Evolutionary conservation across 2,888 invertebrate species (phyloP).

Genomic region (Pomacea canaliculata): DNA sequence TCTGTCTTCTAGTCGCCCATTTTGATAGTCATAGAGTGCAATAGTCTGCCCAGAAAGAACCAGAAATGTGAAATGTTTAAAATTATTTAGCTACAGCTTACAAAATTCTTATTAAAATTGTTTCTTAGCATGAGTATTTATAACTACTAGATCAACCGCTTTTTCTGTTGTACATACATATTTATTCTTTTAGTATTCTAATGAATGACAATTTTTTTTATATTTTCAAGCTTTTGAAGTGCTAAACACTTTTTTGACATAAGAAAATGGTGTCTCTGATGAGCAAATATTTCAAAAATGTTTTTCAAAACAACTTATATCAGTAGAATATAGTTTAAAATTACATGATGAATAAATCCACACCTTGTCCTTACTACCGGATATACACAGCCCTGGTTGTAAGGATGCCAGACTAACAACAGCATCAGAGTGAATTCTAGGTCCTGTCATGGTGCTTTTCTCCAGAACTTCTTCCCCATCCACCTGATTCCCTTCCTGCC

Average conservation of each 20-base stretch:
- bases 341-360: not conserved
- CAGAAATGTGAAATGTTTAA: not conserved
- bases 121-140: no score
- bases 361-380: slow-evolving; percentile 62
- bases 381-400: slow-evolving; percentile 54
- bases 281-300: no score
- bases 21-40: slow-evolving; percentile 55
- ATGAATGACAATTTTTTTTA: no score
- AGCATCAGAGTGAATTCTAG: slow-evolving; percentile 54
- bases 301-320: no score
- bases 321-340: no score
- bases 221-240: no score
- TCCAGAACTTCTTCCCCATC: slow-evolving; percentile 11
- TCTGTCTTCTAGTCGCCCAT: slow-evolving; percentile 44
- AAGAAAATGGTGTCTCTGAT: no score
- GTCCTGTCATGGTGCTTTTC: slow-evolving; percentile 14
- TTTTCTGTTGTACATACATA: no score
- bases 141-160: no score
- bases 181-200: no score
- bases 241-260: no score
- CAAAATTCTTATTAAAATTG: no score
- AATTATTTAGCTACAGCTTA: not conserved
- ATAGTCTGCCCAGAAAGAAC: slow-evolving; percentile 45
- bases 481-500: not conserved
- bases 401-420: slow-evolving; percentile 53